Evolutionary conservation across 1,140 invertebrate genomes (phyloP), one percentile per base, ranked within the genome.

Genomic region (Hypsibius dujardini): DNA sequence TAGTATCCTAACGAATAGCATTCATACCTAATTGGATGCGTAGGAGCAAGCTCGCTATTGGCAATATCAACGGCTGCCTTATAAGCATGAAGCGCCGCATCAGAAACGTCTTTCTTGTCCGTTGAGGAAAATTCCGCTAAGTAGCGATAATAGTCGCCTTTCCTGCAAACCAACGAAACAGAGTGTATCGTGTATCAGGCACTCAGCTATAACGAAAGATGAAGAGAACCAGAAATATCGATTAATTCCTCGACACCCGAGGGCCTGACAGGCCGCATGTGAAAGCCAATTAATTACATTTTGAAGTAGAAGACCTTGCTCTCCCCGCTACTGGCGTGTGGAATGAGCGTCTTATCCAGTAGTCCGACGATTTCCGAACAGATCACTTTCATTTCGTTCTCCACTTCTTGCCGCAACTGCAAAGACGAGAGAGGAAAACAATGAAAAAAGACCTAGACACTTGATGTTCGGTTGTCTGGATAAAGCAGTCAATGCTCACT

Each of bases 241-340:
- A 47, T 46, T 72, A 73, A 47, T 75, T 76, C 85, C n/a, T n/a
- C n/a, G n/a, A n/a, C n/a, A n/a, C n/a, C n/a, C n/a, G n/a, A n/a
- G n/a, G n/a, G n/a, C n/a, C n/a, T n/a, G n/a, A n/a, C n/a, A n/a
- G n/a, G n/a, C n/a, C n/a, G n/a, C n/a, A n/a, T n/a, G n/a, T n/a
- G n/a, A n/a, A n/a, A n/a, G n/a, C n/a, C n/a, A n/a, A n/a, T n/a
- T n/a, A n/a, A n/a, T 85, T 87, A 92, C 92, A 95, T 95, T 87
- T 96, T 96, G 81, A 92, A 92, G 81, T 95, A 95, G 83, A 95
- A 96, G 76, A 96, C 92, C 88, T 92, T 93, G 74, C 90, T 93
- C 85, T 95, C 92, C 75, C 90, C 91, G 76, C 87, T 87, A 74
- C 87, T 87, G 75, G 91, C 90, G 81, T 87, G 88, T 73, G 90